Base-by-base conservation (phyloP, 1,140 invertebrate species). In the Thrips palmi region DNA sequence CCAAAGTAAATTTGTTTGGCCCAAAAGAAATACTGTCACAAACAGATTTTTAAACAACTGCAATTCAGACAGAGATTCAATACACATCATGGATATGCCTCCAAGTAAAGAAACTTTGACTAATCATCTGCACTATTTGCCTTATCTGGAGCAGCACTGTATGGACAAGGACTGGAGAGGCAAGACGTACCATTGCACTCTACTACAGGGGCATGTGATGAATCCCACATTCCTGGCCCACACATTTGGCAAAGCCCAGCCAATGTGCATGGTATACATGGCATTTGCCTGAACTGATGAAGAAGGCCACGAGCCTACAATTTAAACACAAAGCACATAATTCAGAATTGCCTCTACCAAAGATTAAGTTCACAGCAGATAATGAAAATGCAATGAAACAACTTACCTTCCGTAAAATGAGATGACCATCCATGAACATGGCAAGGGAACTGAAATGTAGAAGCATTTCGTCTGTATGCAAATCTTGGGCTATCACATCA, bases 341-440 rank as follows among this genome's bases (percentile, higher is more conserved):
- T 32, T 18, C 23, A 2, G 41, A 35, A 44, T 45, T 14, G 39
- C 44, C 17, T 29, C 31, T 22, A 27, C 42, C 39, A 47, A 41
- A 41, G 45, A 47, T 30, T 47, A 47, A 14, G 31, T 33, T 33
- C 31, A 7, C n/a, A 8, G 7, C n/a, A 12, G 15, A 33, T 8
- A 41, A 11, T 21, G 30, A 37, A 45, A 47, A 42, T 6, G n/a
- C 41, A 23, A 33, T 20, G 8, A 37, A 34, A 37, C 35, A 24
- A 18, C 40, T 42, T 50, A 70, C 70, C 60, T 94, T 94, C 44
- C 83, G 67, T 6, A 92, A 60, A 24, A 94, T 86, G 11, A 92
- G 57, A 27, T 78, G 72, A 0, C 85, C 88, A 55, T 92, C 86
- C 89, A 96, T 94, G 52, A 92, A 91, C 78, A 89, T 89, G 17